Conservation (phyloP, 2,797 vertebrate species). For the Pseudochromis fuscus region DNA sequence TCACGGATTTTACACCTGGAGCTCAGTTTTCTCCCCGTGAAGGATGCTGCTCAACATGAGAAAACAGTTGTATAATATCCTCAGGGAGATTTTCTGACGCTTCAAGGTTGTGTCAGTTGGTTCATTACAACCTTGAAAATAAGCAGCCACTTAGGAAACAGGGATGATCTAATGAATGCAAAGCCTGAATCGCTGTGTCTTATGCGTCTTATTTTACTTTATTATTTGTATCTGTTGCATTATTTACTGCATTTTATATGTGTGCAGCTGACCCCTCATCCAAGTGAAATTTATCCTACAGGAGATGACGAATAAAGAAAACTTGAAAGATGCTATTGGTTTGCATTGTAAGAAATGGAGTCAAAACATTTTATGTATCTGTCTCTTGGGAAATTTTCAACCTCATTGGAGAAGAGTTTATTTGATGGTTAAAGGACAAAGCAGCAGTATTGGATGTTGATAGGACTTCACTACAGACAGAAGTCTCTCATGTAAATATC, state of each 20-base stretch:
- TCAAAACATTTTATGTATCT: background rate
- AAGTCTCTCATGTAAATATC: background rate
- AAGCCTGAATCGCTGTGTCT: too few species aligned
- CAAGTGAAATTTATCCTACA: too few species aligned
- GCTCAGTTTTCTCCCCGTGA: background rate
- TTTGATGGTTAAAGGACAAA: background rate
- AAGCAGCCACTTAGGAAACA: background rate
- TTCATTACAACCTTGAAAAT: conserved; percentile 12
- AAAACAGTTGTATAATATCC: background rate
- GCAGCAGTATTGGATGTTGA: background rate
- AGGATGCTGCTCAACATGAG: background rate
- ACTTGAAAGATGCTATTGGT: background rate
- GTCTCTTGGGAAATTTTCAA: background rate
- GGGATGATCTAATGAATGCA: background rate
- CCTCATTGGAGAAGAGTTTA: background rate
- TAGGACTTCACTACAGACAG: background rate
- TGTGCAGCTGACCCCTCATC: too few species aligned
- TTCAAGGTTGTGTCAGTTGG: background rate
- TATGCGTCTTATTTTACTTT: too few species aligned
- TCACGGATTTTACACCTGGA: background rate
- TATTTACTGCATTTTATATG: too few species aligned
- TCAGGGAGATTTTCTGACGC: background rate
- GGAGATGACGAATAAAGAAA: too few species aligned
- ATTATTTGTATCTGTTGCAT: too few species aligned
- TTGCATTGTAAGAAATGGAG: background rate